Percentiles rank a stretch among this genome's conserved stretches.
These are phyloP conservation scores for Dynastes grantii DNA, from an alignment of 2,888 invertebrate genomes.

Conservation along the genomic window DNA sequence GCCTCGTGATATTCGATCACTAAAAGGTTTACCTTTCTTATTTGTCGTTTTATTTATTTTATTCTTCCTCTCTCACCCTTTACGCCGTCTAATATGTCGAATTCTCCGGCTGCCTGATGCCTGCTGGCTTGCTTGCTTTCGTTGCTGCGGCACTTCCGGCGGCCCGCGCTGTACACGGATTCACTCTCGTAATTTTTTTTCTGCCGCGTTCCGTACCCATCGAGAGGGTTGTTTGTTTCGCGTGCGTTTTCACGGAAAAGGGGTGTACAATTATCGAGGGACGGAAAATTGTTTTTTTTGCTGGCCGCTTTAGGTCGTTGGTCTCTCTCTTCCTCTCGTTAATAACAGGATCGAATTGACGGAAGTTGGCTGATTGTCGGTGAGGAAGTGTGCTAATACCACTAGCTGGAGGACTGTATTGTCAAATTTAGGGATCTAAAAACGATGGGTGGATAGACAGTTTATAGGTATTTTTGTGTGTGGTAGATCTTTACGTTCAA, in stretches of 20 bases:
- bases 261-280: slow-evolving; percentile 36
- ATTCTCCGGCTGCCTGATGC: slow-evolving; percentile 49
- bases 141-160: slow-evolving; percentile 50
- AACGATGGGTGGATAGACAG: no score
- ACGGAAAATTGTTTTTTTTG: slow-evolving; percentile 33
- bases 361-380: slow-evolving; percentile 17
- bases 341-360: slow-evolving; percentile 38
- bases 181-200: slow-evolving; percentile 23
- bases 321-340: neutral
- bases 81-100: slow-evolving; percentile 39
- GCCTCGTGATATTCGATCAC: slow-evolving; percentile 63
- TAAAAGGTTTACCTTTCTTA: slow-evolving; percentile 60
- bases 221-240: slow-evolving; percentile 43
- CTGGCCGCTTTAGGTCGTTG: neutral
- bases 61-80: slow-evolving; percentile 38
- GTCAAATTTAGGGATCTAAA: neutral
- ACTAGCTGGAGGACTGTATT: neutral
- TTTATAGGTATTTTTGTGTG: neutral
- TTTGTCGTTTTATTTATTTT: slow-evolving; percentile 62
- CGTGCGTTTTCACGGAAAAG: slow-evolving; percentile 39
- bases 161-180: slow-evolving; percentile 16
- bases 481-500: neutral
- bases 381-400: neutral
- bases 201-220: slow-evolving; percentile 1
- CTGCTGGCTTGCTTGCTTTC: slow-evolving; percentile 1